Evolutionary conservation across 2,797 vertebrate species (phyloP).

Genomic region (Prionace glauca): DNA sequence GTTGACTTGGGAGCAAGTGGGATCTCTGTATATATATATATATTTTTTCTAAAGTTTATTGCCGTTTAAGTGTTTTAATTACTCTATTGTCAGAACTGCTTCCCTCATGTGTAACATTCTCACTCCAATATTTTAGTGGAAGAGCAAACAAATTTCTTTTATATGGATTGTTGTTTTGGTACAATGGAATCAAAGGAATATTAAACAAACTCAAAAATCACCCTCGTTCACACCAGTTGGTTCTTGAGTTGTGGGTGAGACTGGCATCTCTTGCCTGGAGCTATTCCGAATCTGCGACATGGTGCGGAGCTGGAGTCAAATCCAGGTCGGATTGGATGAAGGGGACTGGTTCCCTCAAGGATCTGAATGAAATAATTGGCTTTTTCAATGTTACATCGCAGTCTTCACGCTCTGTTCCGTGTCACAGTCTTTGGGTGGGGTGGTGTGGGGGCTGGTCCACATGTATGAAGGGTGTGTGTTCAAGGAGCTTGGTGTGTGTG

Average conservation of each 20-base stretch:
- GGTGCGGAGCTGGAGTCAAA: neutral
- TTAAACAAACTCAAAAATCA: neutral
- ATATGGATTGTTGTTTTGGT: neutral
- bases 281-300: too few relatives aligned
- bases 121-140: neutral
- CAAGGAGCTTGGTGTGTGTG: too few relatives aligned
- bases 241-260: neutral
- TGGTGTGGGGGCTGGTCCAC: too few relatives aligned
- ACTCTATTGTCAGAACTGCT: neutral
- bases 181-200: neutral
- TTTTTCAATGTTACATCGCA: neutral
- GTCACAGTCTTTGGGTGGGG: too few relatives aligned
- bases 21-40: neutral
- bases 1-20: neutral
- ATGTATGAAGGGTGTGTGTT: too few relatives aligned
- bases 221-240: neutral
- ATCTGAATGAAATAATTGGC: neutral
- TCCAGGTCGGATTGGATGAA: neutral
- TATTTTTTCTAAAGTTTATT: neutral
- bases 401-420: neutral
- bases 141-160: neutral
- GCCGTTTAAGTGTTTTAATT: neutral
- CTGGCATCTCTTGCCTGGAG: neutral
- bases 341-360: neutral
- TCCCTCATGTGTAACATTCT: neutral